Base-by-base conservation (phyloP, 2,797 vertebrate species). In the Anolis apletophallus region DNA sequence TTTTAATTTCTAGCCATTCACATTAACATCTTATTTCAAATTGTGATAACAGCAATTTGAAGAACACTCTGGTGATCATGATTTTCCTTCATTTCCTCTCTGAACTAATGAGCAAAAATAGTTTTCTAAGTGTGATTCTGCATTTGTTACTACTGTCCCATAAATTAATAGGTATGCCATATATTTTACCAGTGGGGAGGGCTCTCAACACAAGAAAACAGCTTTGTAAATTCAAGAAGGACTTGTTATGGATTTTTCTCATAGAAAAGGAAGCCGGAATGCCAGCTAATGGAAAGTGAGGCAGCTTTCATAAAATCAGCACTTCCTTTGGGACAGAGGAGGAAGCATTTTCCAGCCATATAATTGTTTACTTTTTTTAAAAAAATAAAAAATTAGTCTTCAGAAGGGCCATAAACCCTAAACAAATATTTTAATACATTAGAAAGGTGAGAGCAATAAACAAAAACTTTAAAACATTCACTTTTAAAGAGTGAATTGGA, bases 21-120 rank as follows among this genome's bases (percentile, higher is more conserved):
- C 94, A 95, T 95, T 96, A 95, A 87, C 90, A 87, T 96, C 95
- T 95, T 92, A 94, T 93, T 55, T 95, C 91, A 83, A 76, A 87
- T 90, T 69, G 90, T 93, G 81, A 68, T 90, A 93, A 91, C 81
- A 87, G 88, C 84, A 83, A 14, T 91, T 83, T 82, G 89, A 77
- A 83, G 76, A 87, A 82, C 17, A 80, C 9, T 90, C 74, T 83
- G 89, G 64, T 80, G 83, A 86, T 89, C 89, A 19, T 83, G 89
- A 59, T 50, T 85, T 64, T 73, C 85, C 85, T 83, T 77, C 61
- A 67, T 79, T 52, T 74, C 8, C 23, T 86, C 71, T 46, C 3
- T 0, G 73, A 73, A 19, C 1, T 23, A 55, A 52, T 89, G 77
- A 88, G 86, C 36, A 85, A 79, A 82, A 88, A 55, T 71, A 17